Evolutionary conservation across 1,140 invertebrate genomes (phyloP).

Genomic region (Drosophila subpulchrella): DNA sequence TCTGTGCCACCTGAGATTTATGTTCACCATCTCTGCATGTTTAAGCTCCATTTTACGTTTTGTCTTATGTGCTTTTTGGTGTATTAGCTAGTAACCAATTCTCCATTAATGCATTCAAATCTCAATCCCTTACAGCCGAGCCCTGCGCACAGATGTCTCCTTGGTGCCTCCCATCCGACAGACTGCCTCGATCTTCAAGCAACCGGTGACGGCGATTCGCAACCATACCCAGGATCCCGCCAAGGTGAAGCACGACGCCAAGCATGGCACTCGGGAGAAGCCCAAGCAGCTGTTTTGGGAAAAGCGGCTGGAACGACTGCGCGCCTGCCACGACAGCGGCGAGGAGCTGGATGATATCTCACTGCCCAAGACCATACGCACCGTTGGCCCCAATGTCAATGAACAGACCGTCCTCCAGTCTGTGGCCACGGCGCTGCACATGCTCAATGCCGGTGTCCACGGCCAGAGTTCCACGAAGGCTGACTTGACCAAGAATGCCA

Average conservation of each 20-base stretch:
- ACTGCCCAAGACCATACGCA: slow-evolving; percentile 93
- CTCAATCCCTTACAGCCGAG: slow-evolving; percentile 86
- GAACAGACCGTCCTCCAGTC: slow-evolving; percentile 97
- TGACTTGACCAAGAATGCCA: slow-evolving; percentile 96
- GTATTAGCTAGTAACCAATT: neutral
- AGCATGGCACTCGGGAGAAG: slow-evolving; percentile 96
- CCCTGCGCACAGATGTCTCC: slow-evolving; percentile 94
- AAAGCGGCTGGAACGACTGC: slow-evolving; percentile 95
- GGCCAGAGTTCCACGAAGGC: slow-evolving; percentile 95
- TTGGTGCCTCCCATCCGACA: slow-evolving; percentile 97
- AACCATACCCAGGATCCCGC: slow-evolving; percentile 89
- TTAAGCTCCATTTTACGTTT: slow-evolving; percentile 7
- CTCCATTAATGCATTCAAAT: neutral
- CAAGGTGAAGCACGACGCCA: slow-evolving; percentile 92
- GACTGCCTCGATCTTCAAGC: slow-evolving; percentile 99
- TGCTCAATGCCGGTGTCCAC: slow-evolving; percentile 92
- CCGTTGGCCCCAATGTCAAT: slow-evolving; percentile 95
- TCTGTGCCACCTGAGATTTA: slow-evolving; percentile 35
- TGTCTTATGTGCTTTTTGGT: slow-evolving; percentile 39
- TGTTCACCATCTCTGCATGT: slow-evolving; percentile 37
- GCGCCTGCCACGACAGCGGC: slow-evolving; percentile 93
- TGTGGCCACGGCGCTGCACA: slow-evolving; percentile 93
- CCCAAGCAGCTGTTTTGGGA: slow-evolving; percentile 99
- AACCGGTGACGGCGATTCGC: slow-evolving; percentile 97
- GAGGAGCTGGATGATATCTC: slow-evolving; percentile 93